Conservation (phyloP, 2,888 invertebrate species). For the Rhodophaea formosa region DNA sequence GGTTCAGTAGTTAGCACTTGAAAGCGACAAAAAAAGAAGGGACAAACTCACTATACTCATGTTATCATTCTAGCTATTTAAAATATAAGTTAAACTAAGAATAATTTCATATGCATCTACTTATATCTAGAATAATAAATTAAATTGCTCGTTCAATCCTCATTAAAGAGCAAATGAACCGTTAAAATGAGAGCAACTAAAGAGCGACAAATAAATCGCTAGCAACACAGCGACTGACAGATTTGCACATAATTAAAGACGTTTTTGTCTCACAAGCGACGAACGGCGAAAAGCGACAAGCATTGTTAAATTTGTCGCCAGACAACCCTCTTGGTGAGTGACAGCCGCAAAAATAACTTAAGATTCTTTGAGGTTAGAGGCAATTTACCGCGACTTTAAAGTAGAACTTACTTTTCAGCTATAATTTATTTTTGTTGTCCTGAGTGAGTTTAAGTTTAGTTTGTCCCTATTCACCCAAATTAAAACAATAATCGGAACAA, state of each 20-base stretch:
- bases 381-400: no score
- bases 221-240: constrained; percentile 61
- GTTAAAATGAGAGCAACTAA: background rate
- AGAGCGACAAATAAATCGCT: constrained; percentile 57
- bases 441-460: no score
- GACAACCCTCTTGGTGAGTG: constrained; percentile 57
- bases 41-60: no score
- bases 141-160: background rate
- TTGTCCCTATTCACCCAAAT: no score
- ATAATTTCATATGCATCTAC: no score
- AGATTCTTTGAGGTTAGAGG: constrained; percentile 13
- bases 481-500: no score
- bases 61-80: no score
- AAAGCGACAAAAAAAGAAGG: no score
- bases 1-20: no score
- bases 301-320: constrained; percentile 77
- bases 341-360: constrained; percentile 68
- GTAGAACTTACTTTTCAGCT: no score
- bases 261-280: constrained; percentile 47
- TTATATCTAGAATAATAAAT: background rate
- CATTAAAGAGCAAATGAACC: constrained; percentile 14
- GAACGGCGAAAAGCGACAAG: constrained; percentile 44
- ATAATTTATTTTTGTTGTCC: no score
- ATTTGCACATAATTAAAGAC: constrained; percentile 71
- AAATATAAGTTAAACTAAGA: no score